Conservation (phyloP, 1,140 invertebrate genomes). For the Atta cephalotes region DNA sequence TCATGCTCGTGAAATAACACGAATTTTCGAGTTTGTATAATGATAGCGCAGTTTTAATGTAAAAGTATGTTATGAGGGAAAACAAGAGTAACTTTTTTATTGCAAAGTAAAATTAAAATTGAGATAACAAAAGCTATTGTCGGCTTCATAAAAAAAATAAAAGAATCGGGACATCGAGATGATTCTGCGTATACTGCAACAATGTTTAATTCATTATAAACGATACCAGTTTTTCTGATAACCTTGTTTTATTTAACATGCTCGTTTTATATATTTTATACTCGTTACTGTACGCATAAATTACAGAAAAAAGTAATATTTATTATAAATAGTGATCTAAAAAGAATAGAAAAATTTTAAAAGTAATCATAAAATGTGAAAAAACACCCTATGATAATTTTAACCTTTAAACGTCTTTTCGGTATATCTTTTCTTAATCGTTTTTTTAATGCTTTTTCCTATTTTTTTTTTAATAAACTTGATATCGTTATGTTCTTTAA, state of each 20-base stretch:
- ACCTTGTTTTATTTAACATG: conserved; percentile 4
- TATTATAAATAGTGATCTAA: not conserved
- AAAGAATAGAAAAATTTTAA: conserved; percentile 8
- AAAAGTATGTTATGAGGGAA: conserved; percentile 12
- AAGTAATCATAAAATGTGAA: not conserved
- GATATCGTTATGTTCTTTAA: too few relatives aligned
- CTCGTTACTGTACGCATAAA: not conserved
- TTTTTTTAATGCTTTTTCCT: too few relatives aligned
- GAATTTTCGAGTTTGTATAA: conserved; percentile 45
- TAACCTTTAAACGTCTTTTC: not conserved
- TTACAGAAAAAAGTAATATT: not conserved
- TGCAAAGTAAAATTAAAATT: conserved; percentile 19
- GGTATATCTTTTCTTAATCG: too few relatives aligned
- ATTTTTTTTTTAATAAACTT: too few relatives aligned
- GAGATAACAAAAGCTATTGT: conserved; percentile 4
- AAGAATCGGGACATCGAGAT: not conserved
- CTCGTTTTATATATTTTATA: not conserved
- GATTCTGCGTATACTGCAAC: not conserved
- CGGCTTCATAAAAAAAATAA: conserved; percentile 9
- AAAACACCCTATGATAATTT: not conserved
- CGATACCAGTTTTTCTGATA: conserved; percentile 17
- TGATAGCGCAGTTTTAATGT: conserved; percentile 30
- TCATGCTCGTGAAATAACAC: conserved; percentile 36
- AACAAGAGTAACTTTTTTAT: conserved; percentile 29
- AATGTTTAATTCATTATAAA: conserved; percentile 20